Base-by-base conservation (phyloP, 2,797 vertebrate genomes). In the Steatocranus sp. region DNA sequence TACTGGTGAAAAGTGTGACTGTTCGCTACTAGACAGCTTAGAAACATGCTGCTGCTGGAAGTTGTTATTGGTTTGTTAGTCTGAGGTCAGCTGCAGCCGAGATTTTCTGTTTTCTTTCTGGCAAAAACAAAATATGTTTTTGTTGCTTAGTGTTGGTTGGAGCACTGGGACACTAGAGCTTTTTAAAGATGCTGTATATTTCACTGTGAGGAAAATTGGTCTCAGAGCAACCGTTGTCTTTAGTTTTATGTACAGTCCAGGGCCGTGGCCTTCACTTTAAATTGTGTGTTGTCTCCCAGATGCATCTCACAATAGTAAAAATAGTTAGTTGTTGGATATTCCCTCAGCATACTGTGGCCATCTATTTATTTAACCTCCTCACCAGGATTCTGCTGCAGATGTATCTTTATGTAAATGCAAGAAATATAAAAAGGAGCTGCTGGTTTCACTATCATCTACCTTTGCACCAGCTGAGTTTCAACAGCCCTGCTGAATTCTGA, bases 1-100 rank as follows among this genome's bases (percentile, higher is more conserved):
- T 95, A 91, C 91, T 94, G 94, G 93, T 80, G 86, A 74, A 80
- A 43, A 75, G 43, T 79, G 53, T 58, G 43, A 10, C 56, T 78
- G 54, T 46, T 75, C 15, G 32, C 73, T 83, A 38, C 7, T 4
- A 30, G 11, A 63, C 43, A 38, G 70, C 66, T 53, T 36, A 8
- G 56, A 73, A 68, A 54, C 77, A 38, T 66, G 20, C 58, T 80
- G 58, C 34, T 25, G 61, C 76, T 78, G 23, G 25, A 78, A 58
- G 25, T 43, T 61, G 25, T 49, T 61, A 1, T 11, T 3, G 48
- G 18, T 81, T 76, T 70, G 78, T 78, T 83, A 8, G 25, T 53
- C 38, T 18, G 15, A 76, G 32, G 66, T 23, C 14, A 53, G 18
- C 23, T 51, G n/a, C 27, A 75, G 30, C 30, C 1, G 3, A 50